phyloP scores from a whole-genome alignment of 23 tunicate species.

The Ciona savignyi region DNA sequence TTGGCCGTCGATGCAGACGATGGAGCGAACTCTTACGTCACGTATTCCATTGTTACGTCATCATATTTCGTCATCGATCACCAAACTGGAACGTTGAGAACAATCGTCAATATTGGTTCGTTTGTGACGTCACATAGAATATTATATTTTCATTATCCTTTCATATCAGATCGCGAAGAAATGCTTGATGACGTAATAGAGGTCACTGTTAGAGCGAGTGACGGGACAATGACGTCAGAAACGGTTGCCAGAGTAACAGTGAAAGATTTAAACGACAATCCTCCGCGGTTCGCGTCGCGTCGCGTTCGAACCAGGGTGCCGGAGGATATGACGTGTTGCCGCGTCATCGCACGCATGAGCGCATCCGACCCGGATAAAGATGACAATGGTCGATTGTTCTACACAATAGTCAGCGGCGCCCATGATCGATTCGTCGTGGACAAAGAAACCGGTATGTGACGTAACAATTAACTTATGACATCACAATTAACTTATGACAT shows the following conservation, averaged over 20 bases:
- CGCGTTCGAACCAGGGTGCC: constrained; percentile 12
- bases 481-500: not conserved
- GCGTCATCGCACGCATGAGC: constrained; percentile 36
- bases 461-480: no score
- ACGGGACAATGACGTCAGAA: constrained; percentile 38
- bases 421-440: constrained; percentile 44
- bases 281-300: constrained; percentile 27
- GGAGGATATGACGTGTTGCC: constrained; percentile 33
- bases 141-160: not conserved
- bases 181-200: constrained; percentile 42
- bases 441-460: constrained; percentile 31
- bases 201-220: constrained; percentile 41
- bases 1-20: constrained; percentile 45
- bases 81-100: not conserved
- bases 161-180: constrained; percentile 51
- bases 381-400: constrained; percentile 33
- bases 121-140: not conserved
- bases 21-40: constrained; percentile 43
- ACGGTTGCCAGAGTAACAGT: constrained; percentile 29
- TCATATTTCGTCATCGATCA: constrained; percentile 16
- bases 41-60: constrained; percentile 18
- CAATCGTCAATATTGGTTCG: constrained; percentile 5
- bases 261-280: constrained; percentile 60
- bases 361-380: constrained; percentile 64
- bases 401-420: constrained; percentile 39